Conservation (phyloP, 1,140 invertebrate genomes). For the Micrasema longulum region DNA sequence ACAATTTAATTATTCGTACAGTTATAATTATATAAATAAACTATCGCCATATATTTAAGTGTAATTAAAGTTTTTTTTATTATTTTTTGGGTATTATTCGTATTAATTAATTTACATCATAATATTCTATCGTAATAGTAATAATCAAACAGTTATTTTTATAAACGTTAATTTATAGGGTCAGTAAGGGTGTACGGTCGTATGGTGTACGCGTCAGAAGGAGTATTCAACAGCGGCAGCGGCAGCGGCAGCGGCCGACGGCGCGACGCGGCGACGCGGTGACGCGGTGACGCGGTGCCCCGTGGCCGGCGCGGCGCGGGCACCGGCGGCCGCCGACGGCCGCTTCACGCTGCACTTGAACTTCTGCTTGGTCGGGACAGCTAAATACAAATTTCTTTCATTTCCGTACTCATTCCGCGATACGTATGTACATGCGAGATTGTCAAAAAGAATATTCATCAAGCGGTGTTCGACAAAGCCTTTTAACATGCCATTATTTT, state of each 20-base stretch:
- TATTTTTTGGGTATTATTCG: constrained; percentile 53
- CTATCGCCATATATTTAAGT: constrained; percentile 55
- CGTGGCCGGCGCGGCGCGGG: too few relatives aligned
- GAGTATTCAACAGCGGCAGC: too few relatives aligned
- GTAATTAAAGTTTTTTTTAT: constrained; percentile 54
- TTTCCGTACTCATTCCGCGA: constrained; percentile 45
- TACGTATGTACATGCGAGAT: constrained; percentile 53
- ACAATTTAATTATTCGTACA: constrained; percentile 53
- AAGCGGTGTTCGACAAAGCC: constrained; percentile 49
- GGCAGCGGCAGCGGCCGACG: too few relatives aligned
- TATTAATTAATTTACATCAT: constrained; percentile 54
- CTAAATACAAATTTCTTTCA: constrained; percentile 45
- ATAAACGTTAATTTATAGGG: constrained; percentile 50
- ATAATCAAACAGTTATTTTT: constrained; percentile 54
- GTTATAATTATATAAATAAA: constrained; percentile 55
- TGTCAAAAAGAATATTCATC: constrained; percentile 51
- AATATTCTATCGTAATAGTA: constrained; percentile 55
- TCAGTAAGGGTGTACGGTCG: constrained; percentile 25
- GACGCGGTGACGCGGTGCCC: too few relatives aligned
- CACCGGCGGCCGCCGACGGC: too few relatives aligned
- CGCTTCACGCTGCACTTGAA: constrained; percentile 11
- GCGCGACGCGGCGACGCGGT: too few relatives aligned
- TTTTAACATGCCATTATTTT: constrained; percentile 50
- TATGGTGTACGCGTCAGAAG: too few relatives aligned
- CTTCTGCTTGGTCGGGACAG: constrained; percentile 48